phyloP scores from a whole-genome alignment of 1,140 invertebrate genomes.

The Leptestheria dahalacensis region DNA sequence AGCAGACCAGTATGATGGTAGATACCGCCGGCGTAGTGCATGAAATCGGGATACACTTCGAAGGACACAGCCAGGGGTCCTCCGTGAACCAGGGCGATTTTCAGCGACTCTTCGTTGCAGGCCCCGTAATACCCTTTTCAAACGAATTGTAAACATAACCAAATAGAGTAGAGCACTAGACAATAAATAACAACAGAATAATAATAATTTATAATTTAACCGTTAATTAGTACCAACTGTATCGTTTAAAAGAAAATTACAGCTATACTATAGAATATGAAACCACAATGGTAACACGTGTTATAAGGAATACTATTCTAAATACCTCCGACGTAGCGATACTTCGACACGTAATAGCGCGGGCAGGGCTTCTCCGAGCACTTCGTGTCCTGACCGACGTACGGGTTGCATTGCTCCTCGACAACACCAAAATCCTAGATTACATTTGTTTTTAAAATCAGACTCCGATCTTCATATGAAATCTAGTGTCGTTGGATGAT shows the following conservation, averaged over 20 bases:
- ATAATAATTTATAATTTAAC: background rate
- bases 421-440: constrained; percentile 37
- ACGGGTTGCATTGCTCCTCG: constrained; percentile 34
- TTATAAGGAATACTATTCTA: background rate
- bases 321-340: constrained; percentile 33
- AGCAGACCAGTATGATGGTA: constrained; percentile 25
- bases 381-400: constrained; percentile 27
- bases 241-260: background rate
- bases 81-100: constrained; percentile 30
- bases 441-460: no score
- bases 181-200: background rate
- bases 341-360: constrained; percentile 32
- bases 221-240: no score
- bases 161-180: background rate
- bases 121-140: constrained; percentile 25
- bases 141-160: no score
- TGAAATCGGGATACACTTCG: constrained; percentile 34
- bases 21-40: constrained; percentile 30
- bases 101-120: constrained; percentile 38
- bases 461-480: no score
- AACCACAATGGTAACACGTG: no score
- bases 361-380: constrained; percentile 26
- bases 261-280: no score
- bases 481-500: no score
- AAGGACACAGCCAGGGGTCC: constrained; percentile 38